phyloP scores from a whole-genome alignment of 2,113 vertebrate genomes.

The Salvator merianae region DNA sequence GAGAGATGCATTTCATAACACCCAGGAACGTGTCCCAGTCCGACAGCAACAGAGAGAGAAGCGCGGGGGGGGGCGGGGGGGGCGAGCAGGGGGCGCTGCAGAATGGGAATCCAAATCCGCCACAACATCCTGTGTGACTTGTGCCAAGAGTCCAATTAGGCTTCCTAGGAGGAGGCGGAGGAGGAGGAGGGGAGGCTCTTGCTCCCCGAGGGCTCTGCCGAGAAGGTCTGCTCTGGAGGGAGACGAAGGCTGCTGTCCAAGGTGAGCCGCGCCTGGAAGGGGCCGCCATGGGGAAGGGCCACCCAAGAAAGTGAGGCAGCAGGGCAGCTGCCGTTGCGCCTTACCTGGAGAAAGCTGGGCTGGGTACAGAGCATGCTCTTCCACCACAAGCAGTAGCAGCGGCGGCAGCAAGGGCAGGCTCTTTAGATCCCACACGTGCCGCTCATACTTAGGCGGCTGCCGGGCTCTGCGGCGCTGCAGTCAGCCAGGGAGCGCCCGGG shows the following conservation, averaged over 20 bases:
- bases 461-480: background rate
- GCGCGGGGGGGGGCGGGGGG: constrained; percentile 20
- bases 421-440: constrained; percentile 63
- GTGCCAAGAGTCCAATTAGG: background rate
- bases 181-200: background rate
- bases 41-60: background rate
- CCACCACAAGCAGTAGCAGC: constrained; percentile 31
- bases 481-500: background rate
- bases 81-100: background rate
- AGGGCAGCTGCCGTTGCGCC: constrained; percentile 9
- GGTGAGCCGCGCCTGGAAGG: background rate
- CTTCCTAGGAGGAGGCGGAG: background rate
- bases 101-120: constrained; percentile 17
- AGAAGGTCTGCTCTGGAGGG: background rate
- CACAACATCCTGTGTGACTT: background rate
- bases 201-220: background rate
- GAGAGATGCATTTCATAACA: background rate
- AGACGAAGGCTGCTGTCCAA: background rate
- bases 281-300: background rate
- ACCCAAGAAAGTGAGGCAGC: background rate
- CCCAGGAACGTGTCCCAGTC: background rate
- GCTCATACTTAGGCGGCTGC: constrained; percentile 35
- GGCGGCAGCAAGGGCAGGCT: constrained; percentile 38
- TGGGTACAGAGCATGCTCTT: constrained; percentile 76
- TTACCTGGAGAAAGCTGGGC: constrained; percentile 77